Conservation (phyloP, 2,797 vertebrate genomes). For the Parambassis ranga region DNA sequence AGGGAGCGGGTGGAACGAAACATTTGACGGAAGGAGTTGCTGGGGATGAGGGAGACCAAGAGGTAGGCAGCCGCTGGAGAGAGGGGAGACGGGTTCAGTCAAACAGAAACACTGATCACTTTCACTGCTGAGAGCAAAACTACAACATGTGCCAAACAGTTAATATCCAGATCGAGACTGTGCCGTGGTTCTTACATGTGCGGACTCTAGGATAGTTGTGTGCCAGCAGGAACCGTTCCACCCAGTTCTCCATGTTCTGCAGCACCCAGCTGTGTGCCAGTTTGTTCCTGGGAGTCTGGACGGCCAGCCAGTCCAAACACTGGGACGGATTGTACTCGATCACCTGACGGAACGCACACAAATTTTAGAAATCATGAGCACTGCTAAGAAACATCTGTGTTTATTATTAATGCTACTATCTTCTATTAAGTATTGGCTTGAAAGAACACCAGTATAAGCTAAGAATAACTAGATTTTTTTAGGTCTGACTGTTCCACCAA, state of each 20-base stretch:
- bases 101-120: not conserved
- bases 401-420: no score
- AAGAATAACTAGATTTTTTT: no score
- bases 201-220: constrained; percentile 98
- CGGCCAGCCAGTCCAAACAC: constrained; percentile 97
- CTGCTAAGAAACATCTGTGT: no score
- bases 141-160: no score
- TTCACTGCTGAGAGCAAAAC: not conserved
- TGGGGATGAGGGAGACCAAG: constrained; percentile 98
- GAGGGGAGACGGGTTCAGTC: not conserved
- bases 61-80: constrained; percentile 94
- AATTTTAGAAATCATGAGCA: not conserved
- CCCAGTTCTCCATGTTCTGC: constrained; percentile 99
- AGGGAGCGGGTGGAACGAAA: constrained; percentile 97
- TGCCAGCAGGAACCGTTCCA: constrained; percentile 95
- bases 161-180: not conserved
- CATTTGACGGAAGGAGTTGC: constrained; percentile 99
- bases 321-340: constrained; percentile 99
- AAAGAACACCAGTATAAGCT: no score
- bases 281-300: constrained; percentile 96
- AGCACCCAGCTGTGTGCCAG: constrained; percentile 98
- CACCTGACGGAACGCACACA: constrained; percentile 80
- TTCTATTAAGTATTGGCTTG: no score
- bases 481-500: no score
- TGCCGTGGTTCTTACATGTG: constrained; percentile 86